Evolutionary conservation across 2,113 vertebrate species (phyloP), one percentile per base, ranked within the genome.

Genomic region (Lathamus discolor): DNA sequence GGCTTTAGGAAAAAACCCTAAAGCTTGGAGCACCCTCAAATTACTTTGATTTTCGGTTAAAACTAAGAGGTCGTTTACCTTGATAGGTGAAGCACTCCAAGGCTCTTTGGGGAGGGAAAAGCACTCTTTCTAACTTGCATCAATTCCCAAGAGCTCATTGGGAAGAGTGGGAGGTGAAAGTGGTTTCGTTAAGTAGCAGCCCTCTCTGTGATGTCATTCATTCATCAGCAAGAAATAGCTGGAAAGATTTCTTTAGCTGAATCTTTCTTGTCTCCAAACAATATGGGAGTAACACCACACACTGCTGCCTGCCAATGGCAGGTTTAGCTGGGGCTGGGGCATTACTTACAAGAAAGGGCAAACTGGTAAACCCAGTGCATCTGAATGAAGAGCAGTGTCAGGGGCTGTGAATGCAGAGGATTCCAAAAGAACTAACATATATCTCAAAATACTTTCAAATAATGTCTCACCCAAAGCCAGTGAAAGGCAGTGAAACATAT

Each of bases 271-370:
- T 43, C 48, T 24, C 70, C 3, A 6, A 25, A 67, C 55, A 69
- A 46, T 0, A 55, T 39, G 7, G 14, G 33, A 62, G 49, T 52
- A 61, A 11, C n/a, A 43, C 33, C 33, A 49, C 18, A 68, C 17
- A 8, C 4, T 61, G 67, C 63, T 41, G 52, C n/a, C 4, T 0
- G 0, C 12, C 12, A 8, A 5, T 14, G 28, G 11, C 8, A 1
- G 2, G 22, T 64, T 61, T 31, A 76, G 35, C 48, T 35, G 54
- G n/a, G 59, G 28, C 28, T 18, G n/a, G 31, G n/a, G 25, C 61
- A 19, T 41, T 41, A 22, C 41, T 46, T 54, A 8, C 19, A 20
- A 59, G 66, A 37, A 49, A 63, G 10, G 3, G 35, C 35, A 24
- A 24, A 35, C 74, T 73, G 57, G n/a, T 49, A 67, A 62, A 41